Base-by-base conservation (phyloP, 2,888 invertebrate genomes). In the Aphidoletes aphidimyza region DNA sequence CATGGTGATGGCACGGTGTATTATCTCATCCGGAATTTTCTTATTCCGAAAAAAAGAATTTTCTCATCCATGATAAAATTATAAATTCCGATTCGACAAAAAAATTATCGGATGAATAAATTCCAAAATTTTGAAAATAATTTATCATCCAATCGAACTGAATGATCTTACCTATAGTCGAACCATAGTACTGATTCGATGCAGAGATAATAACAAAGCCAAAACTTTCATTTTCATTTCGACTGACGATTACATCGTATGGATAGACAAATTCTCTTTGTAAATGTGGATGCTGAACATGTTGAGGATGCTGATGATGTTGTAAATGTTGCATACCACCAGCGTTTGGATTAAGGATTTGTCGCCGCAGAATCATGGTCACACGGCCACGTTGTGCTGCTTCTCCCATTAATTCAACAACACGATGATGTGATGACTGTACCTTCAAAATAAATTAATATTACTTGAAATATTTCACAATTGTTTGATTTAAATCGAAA, bases 191-290 rank as follows among this genome's bases (percentile, higher is more conserved):
- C 90, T 93, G 87, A 95, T 96, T 97, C 3, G 97, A 96, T 6
- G 97, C 97, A 0, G 98, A 98, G 87, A 99, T 98, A 87, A 99
- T 98, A 83, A 99, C 98, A 90, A 99, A 99, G 17, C 99, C 99
- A 89, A 99, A 99, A 5, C 99, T 99, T 90, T 99, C 99, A 86
- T 95, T 96, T 88, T 98, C 98, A 89, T 94, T 93, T 84, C 98
- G 92, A 86, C 94, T 94, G 0, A 99, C 96, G 0, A 96, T 95
- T 5, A 99, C 97, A 90, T 98, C 97, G 88, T 98, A 98, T 0
- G 98, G 97, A 88, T 89, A 90, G 30, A 69, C 69, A 69, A 69
- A 69, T 30, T 69, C 69, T 9, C 88, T 88, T 30, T 87, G 83
- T 6, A 86, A 85, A 22, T 83, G 87, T 89, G 85, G 90, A 90